phyloP scores from a whole-genome alignment of 2,888 invertebrate genomes.

The Drosophila mimetica region DNA sequence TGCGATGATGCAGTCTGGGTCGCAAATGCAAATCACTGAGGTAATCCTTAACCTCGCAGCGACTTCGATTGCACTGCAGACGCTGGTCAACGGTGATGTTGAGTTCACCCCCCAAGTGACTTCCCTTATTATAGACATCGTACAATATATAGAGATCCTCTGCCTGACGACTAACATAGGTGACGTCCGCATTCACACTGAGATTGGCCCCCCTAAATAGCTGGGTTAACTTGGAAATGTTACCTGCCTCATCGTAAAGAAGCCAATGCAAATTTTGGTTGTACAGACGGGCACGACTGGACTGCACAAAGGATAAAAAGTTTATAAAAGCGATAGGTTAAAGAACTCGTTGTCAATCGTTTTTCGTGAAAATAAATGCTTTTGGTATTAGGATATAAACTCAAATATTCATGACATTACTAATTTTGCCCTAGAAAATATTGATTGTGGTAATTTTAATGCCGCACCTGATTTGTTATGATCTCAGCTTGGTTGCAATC shows the following conservation, averaged over 20 bases:
- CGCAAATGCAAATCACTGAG: slow-evolving; percentile 67
- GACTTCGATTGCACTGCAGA: slow-evolving; percentile 57
- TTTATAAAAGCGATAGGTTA: background rate
- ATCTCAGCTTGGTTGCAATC: slow-evolving; percentile 60
- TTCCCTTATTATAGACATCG: slow-evolving; percentile 83
- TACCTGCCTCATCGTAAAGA: slow-evolving; percentile 62
- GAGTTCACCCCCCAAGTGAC: slow-evolving; percentile 77
- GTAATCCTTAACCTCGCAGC: slow-evolving; percentile 58
- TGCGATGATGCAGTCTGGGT: slow-evolving; percentile 72
- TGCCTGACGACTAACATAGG: slow-evolving; percentile 53
- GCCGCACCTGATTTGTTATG: slow-evolving; percentile 69
- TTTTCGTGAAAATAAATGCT: background rate
- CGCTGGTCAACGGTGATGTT: slow-evolving; percentile 80
- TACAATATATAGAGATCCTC: slow-evolving; percentile 55
- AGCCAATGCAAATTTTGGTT: slow-evolving; percentile 75
- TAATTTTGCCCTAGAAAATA: too few relatives aligned
- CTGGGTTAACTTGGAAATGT: slow-evolving; percentile 48
- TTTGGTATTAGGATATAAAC: background rate
- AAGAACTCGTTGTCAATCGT: background rate
- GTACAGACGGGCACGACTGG: slow-evolving; percentile 67
- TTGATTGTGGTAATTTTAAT: background rate
- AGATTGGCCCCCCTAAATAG: slow-evolving; percentile 71
- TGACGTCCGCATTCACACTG: slow-evolving; percentile 78
- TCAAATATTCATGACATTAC: too few relatives aligned
- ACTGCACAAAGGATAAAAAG: slow-evolving; percentile 48